Evolutionary conservation across 1,140 invertebrate species (phyloP).

Genomic region (Dendroctonus ponderosae): DNA sequence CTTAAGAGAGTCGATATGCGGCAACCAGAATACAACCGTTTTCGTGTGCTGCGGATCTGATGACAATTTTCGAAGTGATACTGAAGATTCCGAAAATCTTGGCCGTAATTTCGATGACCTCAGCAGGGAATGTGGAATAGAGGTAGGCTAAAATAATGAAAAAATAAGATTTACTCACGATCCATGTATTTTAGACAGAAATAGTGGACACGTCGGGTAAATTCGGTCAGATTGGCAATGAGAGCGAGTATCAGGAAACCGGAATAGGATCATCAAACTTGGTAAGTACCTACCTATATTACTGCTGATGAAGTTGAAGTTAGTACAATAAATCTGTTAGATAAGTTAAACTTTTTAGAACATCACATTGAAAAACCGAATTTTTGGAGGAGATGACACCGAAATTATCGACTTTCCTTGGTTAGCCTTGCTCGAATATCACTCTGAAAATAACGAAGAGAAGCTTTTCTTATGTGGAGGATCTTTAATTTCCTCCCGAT

Average conservation of each 20-base stretch:
- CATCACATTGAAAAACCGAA: constrained; percentile 29
- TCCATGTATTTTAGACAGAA: too few relatives aligned
- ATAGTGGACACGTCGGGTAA: too few relatives aligned
- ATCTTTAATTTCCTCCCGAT: constrained; percentile 59
- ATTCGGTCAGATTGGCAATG: too few relatives aligned
- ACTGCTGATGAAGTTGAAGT: background rate
- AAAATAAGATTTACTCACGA: background rate
- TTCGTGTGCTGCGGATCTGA: constrained; percentile 35
- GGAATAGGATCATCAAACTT: too few relatives aligned
- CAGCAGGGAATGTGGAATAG: background rate
- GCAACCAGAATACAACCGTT: constrained; percentile 16
- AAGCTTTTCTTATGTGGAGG: constrained; percentile 57
- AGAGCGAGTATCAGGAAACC: too few relatives aligned
- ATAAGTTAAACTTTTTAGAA: constrained; percentile 4
- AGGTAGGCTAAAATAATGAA: background rate
- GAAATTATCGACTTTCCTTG: constrained; percentile 53
- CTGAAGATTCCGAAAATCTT: constrained; percentile 9
- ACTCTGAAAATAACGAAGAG: constrained; percentile 38
- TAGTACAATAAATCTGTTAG: constrained; percentile 7
- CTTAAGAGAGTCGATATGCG: constrained; percentile 46
- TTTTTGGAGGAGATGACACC: constrained; percentile 48
- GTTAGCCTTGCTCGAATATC: constrained; percentile 62
- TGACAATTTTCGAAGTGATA: constrained; percentile 2
- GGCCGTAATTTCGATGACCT: constrained; percentile 1
- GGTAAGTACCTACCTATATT: background rate